Conservation (phyloP, 2,113 vertebrate genomes). For the Silurus glanis region DNA sequence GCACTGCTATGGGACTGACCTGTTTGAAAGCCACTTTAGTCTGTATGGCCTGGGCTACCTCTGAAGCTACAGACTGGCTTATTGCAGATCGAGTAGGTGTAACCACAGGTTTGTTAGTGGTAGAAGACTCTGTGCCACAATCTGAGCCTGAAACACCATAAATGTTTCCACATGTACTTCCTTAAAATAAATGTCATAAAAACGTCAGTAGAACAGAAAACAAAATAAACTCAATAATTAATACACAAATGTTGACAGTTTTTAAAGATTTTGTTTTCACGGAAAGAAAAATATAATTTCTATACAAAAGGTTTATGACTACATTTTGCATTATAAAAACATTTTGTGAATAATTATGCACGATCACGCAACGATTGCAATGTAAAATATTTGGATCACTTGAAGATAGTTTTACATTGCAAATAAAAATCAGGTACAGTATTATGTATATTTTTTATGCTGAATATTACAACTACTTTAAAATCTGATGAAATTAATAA, state of each 20-base stretch:
- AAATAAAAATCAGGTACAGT: not conserved
- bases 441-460: not conserved
- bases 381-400: not conserved
- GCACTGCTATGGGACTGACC: slow-evolving; percentile 64
- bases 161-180: no score
- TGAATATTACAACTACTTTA: not conserved
- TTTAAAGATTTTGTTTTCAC: not conserved
- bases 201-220: not conserved
- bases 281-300: not conserved
- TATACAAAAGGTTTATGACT: not conserved
- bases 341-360: not conserved
- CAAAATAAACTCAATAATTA: not conserved
- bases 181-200: not conserved
- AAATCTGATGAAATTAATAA: not conserved
- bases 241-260: not conserved
- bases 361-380: not conserved
- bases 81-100: slow-evolving; percentile 76
- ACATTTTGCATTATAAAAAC: not conserved
- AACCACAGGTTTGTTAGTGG: slow-evolving; percentile 73
- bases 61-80: slow-evolving; percentile 69
- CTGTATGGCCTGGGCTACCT: slow-evolving; percentile 79
- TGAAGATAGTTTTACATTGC: not conserved
- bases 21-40: slow-evolving; percentile 93
- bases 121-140: slow-evolving; percentile 68
- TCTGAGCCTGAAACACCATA: slow-evolving; percentile 67